phyloP scores from a whole-genome alignment of 2,113 vertebrate species.

The Triplophysa tibetana region DNA sequence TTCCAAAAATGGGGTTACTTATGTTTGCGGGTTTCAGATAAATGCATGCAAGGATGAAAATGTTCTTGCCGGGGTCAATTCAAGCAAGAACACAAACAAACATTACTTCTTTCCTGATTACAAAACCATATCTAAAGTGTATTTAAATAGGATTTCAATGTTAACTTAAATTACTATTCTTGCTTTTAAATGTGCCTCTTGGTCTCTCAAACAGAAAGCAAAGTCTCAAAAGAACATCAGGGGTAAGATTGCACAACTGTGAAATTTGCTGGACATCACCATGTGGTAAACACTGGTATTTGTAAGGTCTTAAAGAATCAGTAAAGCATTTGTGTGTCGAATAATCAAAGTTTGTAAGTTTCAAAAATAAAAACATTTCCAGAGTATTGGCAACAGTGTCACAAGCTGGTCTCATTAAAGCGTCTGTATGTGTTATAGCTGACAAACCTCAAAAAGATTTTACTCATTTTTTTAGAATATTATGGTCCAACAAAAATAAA shows the following conservation, averaged over 20 bases:
- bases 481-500: not conserved
- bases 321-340: not conserved
- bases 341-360: not conserved
- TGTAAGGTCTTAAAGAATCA: not conserved
- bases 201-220: too few relatives aligned
- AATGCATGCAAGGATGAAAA: too few relatives aligned
- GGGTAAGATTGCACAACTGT: not conserved
- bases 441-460: not conserved
- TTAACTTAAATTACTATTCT: too few relatives aligned
- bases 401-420: not conserved
- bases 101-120: too few relatives aligned
- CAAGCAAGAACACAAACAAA: too few relatives aligned
- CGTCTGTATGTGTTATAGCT: not conserved
- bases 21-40: too few relatives aligned
- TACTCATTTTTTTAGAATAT: not conserved
- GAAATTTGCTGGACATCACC: not conserved
- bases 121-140: too few relatives aligned
- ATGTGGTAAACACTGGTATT: not conserved
- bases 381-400: not conserved
- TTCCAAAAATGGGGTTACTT: too few relatives aligned
- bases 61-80: too few relatives aligned
- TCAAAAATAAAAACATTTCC: not conserved
- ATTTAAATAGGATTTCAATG: too few relatives aligned
- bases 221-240: too few relatives aligned
- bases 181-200: too few relatives aligned